Evolutionary conservation across 2,797 vertebrate genomes (phyloP).

Genomic region (Gila robusta): DNA sequence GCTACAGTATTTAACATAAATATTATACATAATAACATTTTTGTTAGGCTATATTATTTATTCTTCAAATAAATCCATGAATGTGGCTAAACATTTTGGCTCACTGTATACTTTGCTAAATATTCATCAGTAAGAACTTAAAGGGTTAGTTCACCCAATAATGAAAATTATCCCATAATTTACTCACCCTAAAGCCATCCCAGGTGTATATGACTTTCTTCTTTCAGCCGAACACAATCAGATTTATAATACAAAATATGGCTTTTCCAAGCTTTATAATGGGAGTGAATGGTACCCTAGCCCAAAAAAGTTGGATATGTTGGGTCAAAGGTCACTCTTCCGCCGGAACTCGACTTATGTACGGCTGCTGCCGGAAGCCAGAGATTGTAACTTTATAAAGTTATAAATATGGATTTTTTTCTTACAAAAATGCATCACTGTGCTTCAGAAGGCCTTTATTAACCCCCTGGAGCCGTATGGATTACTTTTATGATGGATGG

Average conservation of each 20-base stretch:
- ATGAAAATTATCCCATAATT: background rate
- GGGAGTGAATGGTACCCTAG: too few species aligned
- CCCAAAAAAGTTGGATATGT: too few species aligned
- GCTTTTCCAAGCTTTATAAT: too few species aligned
- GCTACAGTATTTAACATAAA: background rate
- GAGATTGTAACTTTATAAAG: background rate
- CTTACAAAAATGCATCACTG: too few species aligned
- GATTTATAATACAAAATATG: too few species aligned
- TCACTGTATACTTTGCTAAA: background rate
- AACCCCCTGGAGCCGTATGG: background rate
- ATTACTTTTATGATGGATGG: background rate
- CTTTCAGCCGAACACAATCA: background rate
- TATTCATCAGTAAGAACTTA: background rate
- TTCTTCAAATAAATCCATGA: background rate
- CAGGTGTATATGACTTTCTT: background rate
- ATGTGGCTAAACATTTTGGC: background rate
- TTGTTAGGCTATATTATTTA: background rate
- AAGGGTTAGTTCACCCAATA: background rate
- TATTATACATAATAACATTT: background rate
- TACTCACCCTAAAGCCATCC: background rate
- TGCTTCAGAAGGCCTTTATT: background rate
- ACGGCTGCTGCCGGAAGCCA: too few species aligned
- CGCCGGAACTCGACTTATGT: too few species aligned
- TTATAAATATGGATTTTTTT: background rate
- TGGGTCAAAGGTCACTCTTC: background rate